Percentiles rank a stretch among this genome's conserved stretches.
These are phyloP conservation scores for Lindbergichthys nudifrons DNA, from an alignment of 2,797 vertebrate genomes.

Conservation along the genomic window DNA sequence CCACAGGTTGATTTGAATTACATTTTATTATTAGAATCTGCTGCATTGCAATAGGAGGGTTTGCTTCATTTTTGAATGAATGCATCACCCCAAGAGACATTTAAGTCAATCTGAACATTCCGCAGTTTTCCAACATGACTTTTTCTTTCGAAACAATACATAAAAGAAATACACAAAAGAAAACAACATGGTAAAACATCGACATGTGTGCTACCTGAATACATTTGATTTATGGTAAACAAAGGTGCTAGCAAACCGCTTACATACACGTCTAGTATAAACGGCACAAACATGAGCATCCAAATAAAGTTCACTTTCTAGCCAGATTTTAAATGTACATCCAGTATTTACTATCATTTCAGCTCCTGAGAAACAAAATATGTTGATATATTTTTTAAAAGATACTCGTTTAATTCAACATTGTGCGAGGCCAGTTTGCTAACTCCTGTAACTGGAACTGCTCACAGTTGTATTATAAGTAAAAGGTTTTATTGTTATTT, in stretches of 20 bases:
- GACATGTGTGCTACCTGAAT: neutral
- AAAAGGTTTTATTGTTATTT: neutral
- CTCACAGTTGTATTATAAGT: constrained; percentile 6
- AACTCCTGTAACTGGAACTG: neutral
- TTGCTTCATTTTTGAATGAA: constrained; percentile 16
- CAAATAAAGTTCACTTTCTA: neutral
- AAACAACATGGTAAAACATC: neutral
- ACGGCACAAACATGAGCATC: neutral
- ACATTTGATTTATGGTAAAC: neutral
- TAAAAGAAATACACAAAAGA: neutral
- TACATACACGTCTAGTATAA: neutral
- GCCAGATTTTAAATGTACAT: neutral
- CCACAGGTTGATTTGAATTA: neutral
- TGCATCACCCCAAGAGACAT: neutral
- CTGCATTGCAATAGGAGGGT: neutral
- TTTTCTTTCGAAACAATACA: constrained; percentile 6
- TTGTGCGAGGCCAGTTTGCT: neutral
- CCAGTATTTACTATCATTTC: neutral
- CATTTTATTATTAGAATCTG: neutral
- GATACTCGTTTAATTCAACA: neutral
- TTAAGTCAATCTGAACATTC: neutral
- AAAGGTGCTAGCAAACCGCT: neutral
- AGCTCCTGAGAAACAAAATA: neutral
- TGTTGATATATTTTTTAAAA: neutral
- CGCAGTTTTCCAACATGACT: neutral